phyloP scores from a whole-genome alignment of 2,797 vertebrate species.

The Danionella dracula region DNA sequence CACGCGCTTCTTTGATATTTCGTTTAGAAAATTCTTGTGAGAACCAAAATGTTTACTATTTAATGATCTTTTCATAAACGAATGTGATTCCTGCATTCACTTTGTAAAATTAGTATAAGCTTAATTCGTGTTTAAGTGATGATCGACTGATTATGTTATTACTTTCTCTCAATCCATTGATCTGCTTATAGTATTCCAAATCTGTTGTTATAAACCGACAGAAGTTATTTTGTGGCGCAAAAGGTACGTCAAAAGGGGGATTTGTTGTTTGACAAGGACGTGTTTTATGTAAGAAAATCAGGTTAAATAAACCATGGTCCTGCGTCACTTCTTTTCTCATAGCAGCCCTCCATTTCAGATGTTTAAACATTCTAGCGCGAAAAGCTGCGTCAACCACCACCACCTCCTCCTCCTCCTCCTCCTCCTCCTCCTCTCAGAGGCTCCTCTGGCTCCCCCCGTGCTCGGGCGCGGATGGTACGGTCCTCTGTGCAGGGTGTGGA shows the following conservation, averaged over 20 bases:
- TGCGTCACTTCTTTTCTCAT: slow-evolving; percentile 7
- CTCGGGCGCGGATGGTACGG: slow-evolving; percentile 55
- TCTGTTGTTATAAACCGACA: slow-evolving; percentile 81
- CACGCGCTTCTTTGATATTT: too few species aligned
- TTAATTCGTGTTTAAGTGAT: too few species aligned
- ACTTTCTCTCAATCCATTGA: too few species aligned
- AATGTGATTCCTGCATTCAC: too few species aligned
- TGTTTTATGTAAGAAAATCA: slow-evolving; percentile 4
- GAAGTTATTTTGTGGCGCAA: slow-evolving; percentile 63
- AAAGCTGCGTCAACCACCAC: slow-evolving; percentile 48
- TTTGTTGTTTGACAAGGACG: neutral
- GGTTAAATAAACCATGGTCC: slow-evolving; percentile 4
- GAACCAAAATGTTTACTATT: too few species aligned
- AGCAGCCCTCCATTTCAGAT: slow-evolving; percentile 2
- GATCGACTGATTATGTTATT: too few species aligned
- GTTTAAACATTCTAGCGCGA: slow-evolving; percentile 22
- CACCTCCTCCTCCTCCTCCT: slow-evolving; percentile 29
- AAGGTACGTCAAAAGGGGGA: slow-evolving; percentile 50
- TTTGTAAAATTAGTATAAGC: too few species aligned
- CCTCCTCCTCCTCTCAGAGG: slow-evolving; percentile 33
- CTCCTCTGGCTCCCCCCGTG: slow-evolving; percentile 34
- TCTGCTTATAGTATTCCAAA: too few species aligned
- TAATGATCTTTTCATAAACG: too few species aligned
- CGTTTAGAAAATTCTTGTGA: too few species aligned
- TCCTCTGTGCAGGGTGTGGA: slow-evolving; percentile 69